These are phyloP conservation scores for Procapra przewalskii DNA, from an alignment of 2,113 vertebrate genomes.

Conservation along the genomic window DNA sequence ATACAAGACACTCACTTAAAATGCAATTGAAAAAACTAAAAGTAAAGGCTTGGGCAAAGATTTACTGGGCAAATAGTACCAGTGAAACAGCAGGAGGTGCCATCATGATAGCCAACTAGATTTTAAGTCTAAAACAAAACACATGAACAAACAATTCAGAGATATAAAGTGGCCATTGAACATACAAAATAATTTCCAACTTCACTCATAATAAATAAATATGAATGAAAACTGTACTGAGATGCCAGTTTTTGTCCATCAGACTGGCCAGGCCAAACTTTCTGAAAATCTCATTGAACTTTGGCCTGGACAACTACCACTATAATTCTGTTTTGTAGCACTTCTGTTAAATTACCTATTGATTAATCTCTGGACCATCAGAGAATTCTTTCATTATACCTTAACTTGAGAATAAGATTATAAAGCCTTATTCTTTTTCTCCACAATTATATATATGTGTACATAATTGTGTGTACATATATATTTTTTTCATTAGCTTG, in stretches of 20 bases:
- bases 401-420: not conserved
- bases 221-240: not conserved
- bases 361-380: not conserved
- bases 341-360: not conserved
- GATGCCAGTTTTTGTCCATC: not conserved
- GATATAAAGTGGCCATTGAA: not conserved
- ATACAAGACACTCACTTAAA: not conserved
- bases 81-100: not conserved
- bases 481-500: not conserved
- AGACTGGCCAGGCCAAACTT: not conserved
- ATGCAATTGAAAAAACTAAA: not conserved
- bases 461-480: not conserved
- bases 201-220: not conserved
- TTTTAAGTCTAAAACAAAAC: not conserved
- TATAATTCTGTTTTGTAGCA: not conserved
- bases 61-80: not conserved
- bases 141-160: not conserved
- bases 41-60: not conserved
- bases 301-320: not conserved
- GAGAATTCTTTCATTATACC: not conserved
- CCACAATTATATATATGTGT: not conserved
- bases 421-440: not conserved
- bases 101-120: not conserved
- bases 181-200: not conserved
- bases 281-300: not conserved